phyloP scores from a whole-genome alignment of 2,113 vertebrate species.

The Paramormyrops kingsleyae region DNA sequence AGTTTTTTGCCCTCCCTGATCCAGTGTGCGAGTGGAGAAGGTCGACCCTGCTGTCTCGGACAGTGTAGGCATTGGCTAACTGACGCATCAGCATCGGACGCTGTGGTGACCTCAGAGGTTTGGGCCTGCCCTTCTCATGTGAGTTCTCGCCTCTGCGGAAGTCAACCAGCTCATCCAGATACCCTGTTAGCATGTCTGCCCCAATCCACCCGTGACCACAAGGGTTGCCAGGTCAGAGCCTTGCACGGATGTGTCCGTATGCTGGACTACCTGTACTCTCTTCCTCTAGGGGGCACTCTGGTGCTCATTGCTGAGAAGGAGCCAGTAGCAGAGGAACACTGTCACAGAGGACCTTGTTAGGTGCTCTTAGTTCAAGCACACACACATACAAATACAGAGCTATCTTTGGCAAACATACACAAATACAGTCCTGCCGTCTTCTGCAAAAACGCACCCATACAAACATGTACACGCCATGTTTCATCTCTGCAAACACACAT shows the following conservation, averaged over 20 bases:
- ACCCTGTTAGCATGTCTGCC: neutral
- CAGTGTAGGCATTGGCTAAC: neutral
- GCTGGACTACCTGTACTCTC: neutral
- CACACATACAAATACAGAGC: neutral
- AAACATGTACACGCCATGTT: neutral
- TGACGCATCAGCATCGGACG: neutral
- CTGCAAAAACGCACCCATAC: neutral
- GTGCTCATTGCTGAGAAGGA: neutral
- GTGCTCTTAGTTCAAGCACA: neutral
- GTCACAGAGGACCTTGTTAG: neutral
- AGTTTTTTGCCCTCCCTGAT: neutral
- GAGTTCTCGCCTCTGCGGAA: neutral
- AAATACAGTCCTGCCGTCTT: neutral
- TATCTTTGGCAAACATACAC: neutral
- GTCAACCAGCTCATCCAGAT: neutral
- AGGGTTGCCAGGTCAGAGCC: neutral
- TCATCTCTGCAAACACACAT: neutral
- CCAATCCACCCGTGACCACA: neutral
- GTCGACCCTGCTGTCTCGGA: neutral
- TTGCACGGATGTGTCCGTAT: neutral
- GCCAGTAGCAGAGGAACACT: neutral
- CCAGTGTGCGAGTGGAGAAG: neutral
- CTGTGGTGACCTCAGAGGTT: neutral
- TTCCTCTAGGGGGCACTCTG: neutral
- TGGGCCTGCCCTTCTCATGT: neutral